phyloP scores from a whole-genome alignment of 35 echinoderm and acorn worm species.

The Eucidaris tribuloides region DNA sequence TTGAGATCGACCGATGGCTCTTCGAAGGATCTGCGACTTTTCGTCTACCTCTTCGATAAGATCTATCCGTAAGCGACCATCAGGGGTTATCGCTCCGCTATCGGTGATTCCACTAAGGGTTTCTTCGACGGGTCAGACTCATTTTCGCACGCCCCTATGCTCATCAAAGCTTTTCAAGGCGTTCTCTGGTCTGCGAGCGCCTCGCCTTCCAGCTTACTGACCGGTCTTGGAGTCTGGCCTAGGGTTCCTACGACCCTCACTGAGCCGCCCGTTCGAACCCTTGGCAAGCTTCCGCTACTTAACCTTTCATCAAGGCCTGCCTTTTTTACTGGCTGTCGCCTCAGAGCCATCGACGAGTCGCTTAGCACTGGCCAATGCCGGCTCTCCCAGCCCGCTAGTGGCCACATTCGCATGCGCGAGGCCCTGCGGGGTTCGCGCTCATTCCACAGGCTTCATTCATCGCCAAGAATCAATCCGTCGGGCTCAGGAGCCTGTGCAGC shows the following conservation, averaged over 20 bases:
- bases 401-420: not conserved
- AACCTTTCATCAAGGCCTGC: not conserved
- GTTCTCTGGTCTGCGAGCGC: too few species aligned
- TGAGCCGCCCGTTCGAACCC: not conserved
- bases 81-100: conserved; percentile 39
- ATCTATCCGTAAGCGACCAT: not conserved
- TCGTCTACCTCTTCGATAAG: not conserved
- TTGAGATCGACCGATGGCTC: conserved; percentile 15
- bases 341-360: not conserved
- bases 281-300: not conserved
- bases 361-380: not conserved
- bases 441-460: not conserved
- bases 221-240: not conserved
- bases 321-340: not conserved
- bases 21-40: conserved; percentile 40
- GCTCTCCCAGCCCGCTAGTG: not conserved
- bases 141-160: too few species aligned
- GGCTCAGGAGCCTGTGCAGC: not conserved
- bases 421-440: not conserved
- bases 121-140: conserved; percentile 16
- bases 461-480: not conserved
- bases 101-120: conserved; percentile 15
- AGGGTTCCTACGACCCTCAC: not conserved
- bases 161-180: not conserved
- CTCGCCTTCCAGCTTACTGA: not conserved